A percentile compares a stretch with the other conserved stretches of the same genome.
These are phyloP conservation scores for Sussaba pulchella DNA, from an alignment of 2,888 invertebrate genomes.

Conservation along the genomic window DNA sequence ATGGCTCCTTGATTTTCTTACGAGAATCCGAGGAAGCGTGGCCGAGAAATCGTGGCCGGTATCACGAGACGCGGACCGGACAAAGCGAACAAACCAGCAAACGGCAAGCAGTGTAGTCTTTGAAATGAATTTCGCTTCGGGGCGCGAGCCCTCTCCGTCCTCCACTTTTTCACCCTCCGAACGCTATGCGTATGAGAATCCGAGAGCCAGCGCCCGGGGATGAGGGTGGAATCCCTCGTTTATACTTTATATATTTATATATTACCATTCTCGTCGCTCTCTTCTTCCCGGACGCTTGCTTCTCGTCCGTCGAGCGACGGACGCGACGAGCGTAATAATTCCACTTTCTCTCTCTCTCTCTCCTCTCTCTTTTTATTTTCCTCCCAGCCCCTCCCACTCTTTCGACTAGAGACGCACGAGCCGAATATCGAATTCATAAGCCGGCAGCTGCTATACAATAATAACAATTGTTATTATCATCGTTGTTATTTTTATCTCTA, in stretches of 20 bases:
- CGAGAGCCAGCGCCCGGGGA: conserved; percentile 13
- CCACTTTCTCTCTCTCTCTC: no score
- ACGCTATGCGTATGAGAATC: conserved; percentile 11
- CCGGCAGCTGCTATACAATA: no score
- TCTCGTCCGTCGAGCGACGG: not conserved
- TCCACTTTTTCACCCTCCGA: conserved; percentile 19
- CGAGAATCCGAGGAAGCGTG: conserved; percentile 61
- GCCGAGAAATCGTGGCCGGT: conserved; percentile 18
- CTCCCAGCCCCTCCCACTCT: no score
- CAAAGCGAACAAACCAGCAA: conserved; percentile 42
- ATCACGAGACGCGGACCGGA: conserved; percentile 39
- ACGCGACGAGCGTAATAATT: not conserved
- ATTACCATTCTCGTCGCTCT: conserved; percentile 30
- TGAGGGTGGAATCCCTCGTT: conserved; percentile 31
- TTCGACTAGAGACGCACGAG: no score
- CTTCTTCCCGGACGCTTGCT: not conserved
- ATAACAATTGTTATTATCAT: no score
- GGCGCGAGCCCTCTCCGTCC: conserved; percentile 51
- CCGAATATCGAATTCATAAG: no score
- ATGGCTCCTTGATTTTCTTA: conserved; percentile 63
- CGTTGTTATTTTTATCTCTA: no score
- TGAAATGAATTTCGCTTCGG: conserved; percentile 74
- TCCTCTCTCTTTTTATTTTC: no score
- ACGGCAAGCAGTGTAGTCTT: conserved; percentile 64
- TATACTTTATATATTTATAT: no score